Base-by-base conservation (phyloP, 2,888 invertebrate genomes). In the Pammene fasciana region DNA sequence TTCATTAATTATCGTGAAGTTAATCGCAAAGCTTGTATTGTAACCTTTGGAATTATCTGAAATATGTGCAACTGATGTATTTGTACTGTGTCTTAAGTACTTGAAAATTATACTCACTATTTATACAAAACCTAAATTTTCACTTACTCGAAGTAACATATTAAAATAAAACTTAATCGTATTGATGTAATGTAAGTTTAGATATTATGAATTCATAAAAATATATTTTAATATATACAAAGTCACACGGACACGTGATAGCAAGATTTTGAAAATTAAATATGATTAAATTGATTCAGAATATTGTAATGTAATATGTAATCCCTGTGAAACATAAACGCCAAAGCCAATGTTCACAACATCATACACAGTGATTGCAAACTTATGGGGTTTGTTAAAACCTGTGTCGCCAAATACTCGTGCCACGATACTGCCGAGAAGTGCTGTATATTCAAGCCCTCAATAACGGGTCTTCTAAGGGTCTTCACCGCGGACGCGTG, bases 401-500 rank as follows among this genome's bases (percentile, higher is more conserved):
- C 13, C 45, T 59, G 41, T 41, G 46, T 50, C 50, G 50, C 62
- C 62, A 62, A 61, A 59, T 45, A 43, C 16, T 36, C 36, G 18
- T 41, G 50, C 50, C 50, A 62, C 61, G 5, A 41, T 38, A 26
- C 38, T 50, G 56, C 16, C 38, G 13, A 41, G 10, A 10, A 65
- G n/a, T n/a, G n/a, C n/a, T 10, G n/a, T 18, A 46, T 41, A 6
- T 41, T 16, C 16, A 52, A 52, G 62, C 50, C 10, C 41, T 52
- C 41, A 43, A 4, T 43, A 41, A 14, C 16, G 9, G 36, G 26
- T 56, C 55, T 55, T 36, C 13, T 13, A 34, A 34, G 46, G 16
- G 46, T 34, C 16, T 18, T 7, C 13, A 56, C 18, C 60, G 36
- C 52, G 45, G 61, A 48, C 50, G 62, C 48, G 68, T 64, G 56